These are phyloP conservation scores for Echinometra lucunter DNA, from an alignment of 53 echinoderm and acorn worm species.

Conservation along the genomic window DNA sequence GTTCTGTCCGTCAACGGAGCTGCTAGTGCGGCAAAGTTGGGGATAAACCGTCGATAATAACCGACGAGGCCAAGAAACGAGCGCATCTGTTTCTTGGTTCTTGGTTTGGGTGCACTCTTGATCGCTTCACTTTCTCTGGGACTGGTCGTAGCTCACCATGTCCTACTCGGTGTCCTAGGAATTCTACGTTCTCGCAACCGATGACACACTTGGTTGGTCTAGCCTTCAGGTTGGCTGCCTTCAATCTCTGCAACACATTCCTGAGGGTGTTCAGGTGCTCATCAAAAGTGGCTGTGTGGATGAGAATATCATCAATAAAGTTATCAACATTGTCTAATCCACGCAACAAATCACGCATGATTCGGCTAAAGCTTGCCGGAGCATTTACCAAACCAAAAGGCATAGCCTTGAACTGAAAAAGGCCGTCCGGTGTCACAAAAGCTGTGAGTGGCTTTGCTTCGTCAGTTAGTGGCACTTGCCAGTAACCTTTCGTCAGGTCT, in stretches of 20 bases:
- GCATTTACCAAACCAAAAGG: slow-evolving; percentile 72
- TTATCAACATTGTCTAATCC: too few relatives aligned
- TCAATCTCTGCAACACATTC: too few relatives aligned
- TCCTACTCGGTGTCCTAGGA: too few relatives aligned
- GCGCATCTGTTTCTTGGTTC: slow-evolving; percentile 64
- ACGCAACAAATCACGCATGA: too few relatives aligned
- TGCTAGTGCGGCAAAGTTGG: slow-evolving; percentile 56
- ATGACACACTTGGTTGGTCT: too few relatives aligned
- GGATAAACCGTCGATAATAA: slow-evolving; percentile 53
- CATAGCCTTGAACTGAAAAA: slow-evolving; percentile 68
- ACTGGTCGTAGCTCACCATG: too few relatives aligned
- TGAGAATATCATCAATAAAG: too few relatives aligned
- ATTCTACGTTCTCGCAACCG: too few relatives aligned
- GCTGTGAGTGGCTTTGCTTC: slow-evolving; percentile 61
- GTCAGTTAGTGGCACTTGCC: slow-evolving; percentile 67
- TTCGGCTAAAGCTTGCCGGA: too few relatives aligned
- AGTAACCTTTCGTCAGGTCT: slow-evolving; percentile 58
- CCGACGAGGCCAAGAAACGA: slow-evolving; percentile 56
- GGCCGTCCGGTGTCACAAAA: slow-evolving; percentile 59
- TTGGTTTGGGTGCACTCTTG: slow-evolving; percentile 30
- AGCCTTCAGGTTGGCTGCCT: too few relatives aligned
- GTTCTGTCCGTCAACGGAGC: slow-evolving; percentile 52
- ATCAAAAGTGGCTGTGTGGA: too few relatives aligned
- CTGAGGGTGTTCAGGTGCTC: too few relatives aligned
- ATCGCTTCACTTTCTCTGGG: slow-evolving; percentile 21